A percentile compares a stretch with the other conserved stretches of the same genome.
These are phyloP conservation scores for Drosophila saltans DNA, from an alignment of 1,140 invertebrate genomes.

Conservation along the genomic window DNA sequence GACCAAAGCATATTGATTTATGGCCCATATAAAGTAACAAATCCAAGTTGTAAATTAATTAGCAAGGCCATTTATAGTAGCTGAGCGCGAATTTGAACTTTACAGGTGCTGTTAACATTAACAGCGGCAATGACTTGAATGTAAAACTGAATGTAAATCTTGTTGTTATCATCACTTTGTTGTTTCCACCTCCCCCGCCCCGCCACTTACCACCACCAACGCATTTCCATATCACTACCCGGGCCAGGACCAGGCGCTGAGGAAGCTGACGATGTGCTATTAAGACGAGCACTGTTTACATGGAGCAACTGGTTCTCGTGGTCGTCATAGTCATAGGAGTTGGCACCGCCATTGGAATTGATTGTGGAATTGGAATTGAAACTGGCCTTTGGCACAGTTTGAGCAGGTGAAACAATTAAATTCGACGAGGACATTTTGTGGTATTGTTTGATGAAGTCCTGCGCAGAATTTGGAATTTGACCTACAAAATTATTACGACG, in stretches of 20 bases:
- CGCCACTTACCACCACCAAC: constrained; percentile 69
- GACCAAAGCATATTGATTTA: constrained; percentile 25
- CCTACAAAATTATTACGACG: not conserved
- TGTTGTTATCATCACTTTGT: not conserved
- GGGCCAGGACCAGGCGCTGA: constrained; percentile 63
- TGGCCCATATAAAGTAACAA: constrained; percentile 8
- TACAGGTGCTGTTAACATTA: constrained; percentile 15
- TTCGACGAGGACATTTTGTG: constrained; percentile 45
- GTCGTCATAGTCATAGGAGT: constrained; percentile 48
- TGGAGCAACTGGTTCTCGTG: constrained; percentile 69
- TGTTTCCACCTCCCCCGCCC: not conserved
- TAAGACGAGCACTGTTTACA: constrained; percentile 43
- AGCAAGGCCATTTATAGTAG: constrained; percentile 12
- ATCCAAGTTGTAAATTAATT: constrained; percentile 32
- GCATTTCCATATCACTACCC: constrained; percentile 56
- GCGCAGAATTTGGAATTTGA: constrained; percentile 24
- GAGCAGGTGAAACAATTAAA: constrained; percentile 46
- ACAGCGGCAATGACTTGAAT: constrained; percentile 8
- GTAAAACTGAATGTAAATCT: too few species aligned
- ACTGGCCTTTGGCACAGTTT: constrained; percentile 59
- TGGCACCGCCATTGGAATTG: constrained; percentile 21
- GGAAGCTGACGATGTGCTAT: constrained; percentile 46
- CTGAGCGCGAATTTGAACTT: not conserved
- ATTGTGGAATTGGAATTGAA: constrained; percentile 1
- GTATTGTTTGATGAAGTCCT: constrained; percentile 12